phyloP scores from a whole-genome alignment of 2,113 vertebrate species.

The Todiramphus saurophagus region DNA sequence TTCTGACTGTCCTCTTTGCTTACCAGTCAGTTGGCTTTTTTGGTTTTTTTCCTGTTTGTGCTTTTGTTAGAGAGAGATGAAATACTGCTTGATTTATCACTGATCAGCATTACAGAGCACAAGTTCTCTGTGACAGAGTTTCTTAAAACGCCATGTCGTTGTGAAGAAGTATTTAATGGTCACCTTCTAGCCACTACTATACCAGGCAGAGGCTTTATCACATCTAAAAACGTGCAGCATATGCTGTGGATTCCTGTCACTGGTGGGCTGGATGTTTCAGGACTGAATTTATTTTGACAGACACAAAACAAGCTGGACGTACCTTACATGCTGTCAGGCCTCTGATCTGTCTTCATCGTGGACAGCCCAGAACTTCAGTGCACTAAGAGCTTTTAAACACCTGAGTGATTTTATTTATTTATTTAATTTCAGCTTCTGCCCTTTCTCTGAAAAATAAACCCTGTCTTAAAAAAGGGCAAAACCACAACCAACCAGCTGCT shows the following conservation, averaged over 20 bases:
- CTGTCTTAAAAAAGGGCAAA: not conserved
- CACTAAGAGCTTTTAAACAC: not conserved
- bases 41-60: not conserved
- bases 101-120: rapidly evolving
- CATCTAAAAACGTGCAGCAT: not conserved
- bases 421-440: not conserved
- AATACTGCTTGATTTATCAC: not conserved
- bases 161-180: not conserved
- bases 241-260: not conserved
- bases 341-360: not conserved
- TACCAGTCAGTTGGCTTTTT: not conserved
- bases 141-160: not conserved
- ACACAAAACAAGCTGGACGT: not conserved
- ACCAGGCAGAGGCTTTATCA: not conserved
- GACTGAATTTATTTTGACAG: not conserved
- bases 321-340: not conserved
- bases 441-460: not conserved
- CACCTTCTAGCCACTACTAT: not conserved
- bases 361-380: not conserved
- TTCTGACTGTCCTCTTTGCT: not conserved
- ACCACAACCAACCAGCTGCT: not conserved
- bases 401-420: not conserved
- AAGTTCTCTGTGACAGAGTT: not conserved
- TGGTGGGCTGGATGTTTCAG: not conserved
- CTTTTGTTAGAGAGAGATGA: not conserved